phyloP scores from a whole-genome alignment of 2,797 vertebrate genomes.

The Podargus strigoides region DNA sequence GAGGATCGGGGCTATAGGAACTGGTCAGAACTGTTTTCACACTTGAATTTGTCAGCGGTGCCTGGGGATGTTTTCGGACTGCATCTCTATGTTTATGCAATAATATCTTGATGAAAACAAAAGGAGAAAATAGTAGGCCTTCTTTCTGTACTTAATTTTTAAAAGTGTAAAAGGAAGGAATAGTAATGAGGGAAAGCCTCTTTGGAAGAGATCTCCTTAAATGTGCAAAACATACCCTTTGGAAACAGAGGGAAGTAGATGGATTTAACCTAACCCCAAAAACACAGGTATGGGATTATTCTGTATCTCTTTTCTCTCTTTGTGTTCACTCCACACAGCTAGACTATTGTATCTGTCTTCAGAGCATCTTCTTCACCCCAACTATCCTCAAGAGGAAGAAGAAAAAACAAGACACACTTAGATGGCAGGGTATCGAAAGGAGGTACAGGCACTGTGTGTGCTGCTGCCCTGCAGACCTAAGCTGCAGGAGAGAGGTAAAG shows the following conservation, averaged over 20 bases:
- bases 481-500: neutral
- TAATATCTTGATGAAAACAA: neutral
- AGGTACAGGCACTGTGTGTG: neutral
- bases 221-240: neutral
- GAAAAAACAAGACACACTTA: neutral
- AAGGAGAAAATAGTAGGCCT: rapidly evolving
- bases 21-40: neutral
- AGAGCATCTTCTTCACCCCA: neutral
- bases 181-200: neutral
- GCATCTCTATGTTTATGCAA: neutral
- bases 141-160: neutral
- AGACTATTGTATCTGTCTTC: neutral
- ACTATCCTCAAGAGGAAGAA: neutral
- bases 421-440: neutral
- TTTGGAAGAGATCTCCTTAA: neutral
- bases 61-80: neutral
- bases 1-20: neutral
- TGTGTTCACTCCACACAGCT: neutral
- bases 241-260: neutral
- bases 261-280: neutral
- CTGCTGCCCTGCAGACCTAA: neutral
- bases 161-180: neutral
- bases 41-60: neutral
- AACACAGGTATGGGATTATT: neutral
- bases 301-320: neutral